A percentile compares a stretch with the other conserved stretches of the same genome.
Conservation (phyloP, 2,888 invertebrate genomes). For the Ormyrus rosae region DNA sequence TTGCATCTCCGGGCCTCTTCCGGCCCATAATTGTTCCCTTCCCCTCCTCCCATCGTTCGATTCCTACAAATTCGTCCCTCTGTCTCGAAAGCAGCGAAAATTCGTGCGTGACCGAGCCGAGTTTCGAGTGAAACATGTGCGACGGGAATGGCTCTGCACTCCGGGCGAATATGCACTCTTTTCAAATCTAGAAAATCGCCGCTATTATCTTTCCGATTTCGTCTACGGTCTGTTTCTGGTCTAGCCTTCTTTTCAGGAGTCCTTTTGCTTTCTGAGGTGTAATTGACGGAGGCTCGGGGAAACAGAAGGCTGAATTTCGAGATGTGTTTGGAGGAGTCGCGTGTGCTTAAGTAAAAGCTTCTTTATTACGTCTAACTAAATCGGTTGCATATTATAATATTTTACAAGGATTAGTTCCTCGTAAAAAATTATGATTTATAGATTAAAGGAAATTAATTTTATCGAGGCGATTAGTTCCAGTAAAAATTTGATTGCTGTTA, state of each 20-base stretch:
- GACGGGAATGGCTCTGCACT: constrained; percentile 45
- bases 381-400: too few relatives aligned
- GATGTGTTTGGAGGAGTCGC: constrained; percentile 26
- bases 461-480: too few relatives aligned
- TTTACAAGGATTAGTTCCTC: too few relatives aligned
- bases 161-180: constrained; percentile 34
- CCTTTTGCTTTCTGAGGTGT: neutral
- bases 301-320: constrained; percentile 8
- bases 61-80: constrained; percentile 19
- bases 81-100: neutral
- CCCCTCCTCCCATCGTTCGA: neutral
- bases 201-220: constrained; percentile 47
- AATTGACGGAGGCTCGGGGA: constrained; percentile 4
- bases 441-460: too few relatives aligned
- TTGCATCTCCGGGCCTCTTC: constrained; percentile 18
- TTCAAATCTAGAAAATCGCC: constrained; percentile 50
- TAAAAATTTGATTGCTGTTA: too few relatives aligned
- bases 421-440: too few relatives aligned
- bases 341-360: constrained; percentile 20
- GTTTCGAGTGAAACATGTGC: constrained; percentile 43
- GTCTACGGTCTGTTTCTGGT: constrained; percentile 49
- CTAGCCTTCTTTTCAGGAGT: neutral
- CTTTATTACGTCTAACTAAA: constrained; percentile 3
- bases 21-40: constrained; percentile 13
- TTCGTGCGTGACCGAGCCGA: constrained; percentile 42